phyloP scores from a whole-genome alignment of 2,888 invertebrate genomes.

The Limulus polyphemus region DNA sequence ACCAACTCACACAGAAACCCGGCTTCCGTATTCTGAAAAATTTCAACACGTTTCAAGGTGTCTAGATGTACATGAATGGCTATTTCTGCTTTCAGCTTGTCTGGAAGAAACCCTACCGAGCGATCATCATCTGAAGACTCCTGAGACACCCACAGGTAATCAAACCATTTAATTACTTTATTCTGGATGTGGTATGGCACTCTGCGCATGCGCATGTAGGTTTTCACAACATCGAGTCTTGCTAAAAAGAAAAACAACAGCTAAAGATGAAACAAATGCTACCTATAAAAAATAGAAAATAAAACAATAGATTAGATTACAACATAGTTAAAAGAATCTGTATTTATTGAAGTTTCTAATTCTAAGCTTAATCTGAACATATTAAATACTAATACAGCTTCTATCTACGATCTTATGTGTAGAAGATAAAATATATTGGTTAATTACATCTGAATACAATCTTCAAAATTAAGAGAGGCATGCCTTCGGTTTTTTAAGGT shows the following conservation, averaged over 20 bases:
- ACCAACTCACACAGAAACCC: constrained; percentile 97
- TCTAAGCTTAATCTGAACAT: too few relatives aligned
- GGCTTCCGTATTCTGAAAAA: constrained; percentile 98
- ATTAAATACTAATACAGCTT: too few relatives aligned
- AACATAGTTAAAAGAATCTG: too few relatives aligned
- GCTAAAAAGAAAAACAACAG: constrained; percentile 46
- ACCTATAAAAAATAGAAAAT: too few relatives aligned
- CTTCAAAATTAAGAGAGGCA: too few relatives aligned
- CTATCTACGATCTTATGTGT: too few relatives aligned
- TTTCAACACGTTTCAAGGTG: constrained; percentile 92
- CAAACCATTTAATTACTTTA: constrained; percentile 98
- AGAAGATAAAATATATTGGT: too few relatives aligned
- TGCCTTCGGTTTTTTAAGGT: too few relatives aligned
- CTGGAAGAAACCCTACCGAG: constrained; percentile 82
- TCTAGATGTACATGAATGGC: constrained; percentile 98
- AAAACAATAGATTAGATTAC: too few relatives aligned
- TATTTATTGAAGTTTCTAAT: too few relatives aligned
- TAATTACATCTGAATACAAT: too few relatives aligned
- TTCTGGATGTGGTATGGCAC: constrained; percentile 91
- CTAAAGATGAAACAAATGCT: too few relatives aligned
- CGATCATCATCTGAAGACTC: constrained; percentile 96
- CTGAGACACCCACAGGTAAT: constrained; percentile 97
- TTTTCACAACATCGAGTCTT: constrained; percentile 94
- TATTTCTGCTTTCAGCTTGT: constrained; percentile 96
- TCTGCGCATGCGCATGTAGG: constrained; percentile 92